Evolutionary conservation across 2,113 vertebrate species (phyloP), one percentile per base, ranked within the genome.

Genomic region (Pollachius pollachius): DNA sequence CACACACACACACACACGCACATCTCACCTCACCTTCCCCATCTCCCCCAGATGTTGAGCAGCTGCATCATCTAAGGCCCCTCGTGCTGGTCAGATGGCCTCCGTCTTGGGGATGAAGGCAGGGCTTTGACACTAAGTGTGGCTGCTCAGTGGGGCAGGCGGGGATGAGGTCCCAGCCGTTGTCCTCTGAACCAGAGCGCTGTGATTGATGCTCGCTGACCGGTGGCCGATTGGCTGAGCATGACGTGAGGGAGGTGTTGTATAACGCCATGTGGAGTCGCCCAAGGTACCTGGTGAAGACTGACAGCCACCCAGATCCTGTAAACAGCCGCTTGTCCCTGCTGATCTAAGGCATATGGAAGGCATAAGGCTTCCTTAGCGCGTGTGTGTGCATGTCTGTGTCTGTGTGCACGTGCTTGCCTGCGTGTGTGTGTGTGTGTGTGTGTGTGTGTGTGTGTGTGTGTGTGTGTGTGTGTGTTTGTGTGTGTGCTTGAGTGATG

Each of bases 251-350:
- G 65, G 37, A 67, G 60, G 64, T 25, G 68, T 89, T 90, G 75
- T 82, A 82, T 88, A 87, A 91, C 65, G 62, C 52, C 80, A 71
- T 78, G 83, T 86, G 83, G 80, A 84, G 89, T 85, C 80, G 85
- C 83, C 25, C 60, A 8, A 62, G 77, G 83, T 48, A 13, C 72
- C 77, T 68, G 75, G 64, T 52, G 9, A 48, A 41, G 73, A 69
- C 67, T 21, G 65, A 4, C 70, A 63, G 81, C 70, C 56, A 23
- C 62, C 23, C 73, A 56, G 82, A 89, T 88, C 85, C 77, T 74
- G 82, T 77, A 79, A 81, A 74, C 59, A 56, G 81, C 70, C 89
- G 84, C 81, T 83, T 81, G 84, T 86, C 65, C 64, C 72, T 58
- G 63, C 67, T 80, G 52, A 52, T 71, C 59, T 70, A 16, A 15